Evolutionary conservation across 2,113 vertebrate species (phyloP).

Genomic region (Alosa alosa): DNA sequence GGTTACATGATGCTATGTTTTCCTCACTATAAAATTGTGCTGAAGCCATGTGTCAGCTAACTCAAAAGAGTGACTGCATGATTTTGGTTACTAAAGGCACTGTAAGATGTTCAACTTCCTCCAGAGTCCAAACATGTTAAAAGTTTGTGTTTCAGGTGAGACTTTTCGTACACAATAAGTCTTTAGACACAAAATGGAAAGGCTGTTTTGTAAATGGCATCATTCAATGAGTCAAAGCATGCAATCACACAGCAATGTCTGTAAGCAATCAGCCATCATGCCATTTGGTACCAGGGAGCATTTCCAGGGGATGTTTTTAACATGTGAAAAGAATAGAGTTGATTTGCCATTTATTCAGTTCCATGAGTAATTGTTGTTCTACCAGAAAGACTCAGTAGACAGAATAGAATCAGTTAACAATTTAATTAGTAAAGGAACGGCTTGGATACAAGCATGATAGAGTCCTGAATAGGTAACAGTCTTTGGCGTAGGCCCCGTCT

Average conservation of each 20-base stretch:
- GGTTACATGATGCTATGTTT: no score
- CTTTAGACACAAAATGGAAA: conserved; percentile 29
- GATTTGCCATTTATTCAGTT: not conserved
- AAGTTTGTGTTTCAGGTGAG: not conserved
- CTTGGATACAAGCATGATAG: no score
- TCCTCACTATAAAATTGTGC: no score
- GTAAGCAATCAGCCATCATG: conserved; percentile 7
- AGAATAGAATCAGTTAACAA: no score
- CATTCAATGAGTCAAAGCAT: conserved; percentile 43
- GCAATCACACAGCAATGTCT: conserved; percentile 32
- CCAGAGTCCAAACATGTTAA: not conserved
- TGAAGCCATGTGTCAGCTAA: not conserved
- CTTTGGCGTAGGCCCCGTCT: no score
- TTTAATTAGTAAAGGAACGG: no score
- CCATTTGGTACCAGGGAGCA: not conserved
- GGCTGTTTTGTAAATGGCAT: conserved; percentile 22
- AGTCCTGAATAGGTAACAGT: no score
- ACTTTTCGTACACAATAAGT: conserved; percentile 47
- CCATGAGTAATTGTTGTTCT: not conserved
- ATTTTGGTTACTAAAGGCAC: not conserved
- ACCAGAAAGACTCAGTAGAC: no score
- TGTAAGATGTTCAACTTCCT: not conserved
- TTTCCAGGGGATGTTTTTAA: not conserved
- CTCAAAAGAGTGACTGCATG: no score
- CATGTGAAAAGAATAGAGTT: not conserved